Conservation (phyloP, 2,797 vertebrate genomes). For the Dallia pectoralis region DNA sequence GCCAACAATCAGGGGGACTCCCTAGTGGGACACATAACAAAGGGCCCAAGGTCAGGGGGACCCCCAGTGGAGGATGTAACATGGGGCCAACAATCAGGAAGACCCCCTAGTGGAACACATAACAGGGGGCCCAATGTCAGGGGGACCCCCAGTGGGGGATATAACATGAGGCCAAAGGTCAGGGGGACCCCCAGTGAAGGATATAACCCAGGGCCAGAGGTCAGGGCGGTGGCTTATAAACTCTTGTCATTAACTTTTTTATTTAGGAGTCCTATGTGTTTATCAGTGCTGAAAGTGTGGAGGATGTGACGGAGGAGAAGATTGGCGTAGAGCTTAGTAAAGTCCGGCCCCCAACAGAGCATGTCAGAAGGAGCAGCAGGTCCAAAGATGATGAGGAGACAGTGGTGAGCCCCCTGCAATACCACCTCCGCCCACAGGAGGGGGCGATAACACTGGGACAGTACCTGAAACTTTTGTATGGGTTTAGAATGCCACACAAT, state of each 20-base stretch:
- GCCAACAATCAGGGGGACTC: too few relatives aligned
- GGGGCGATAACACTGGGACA: not conserved
- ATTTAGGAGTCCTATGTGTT: conserved; percentile 79
- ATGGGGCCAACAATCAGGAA: too few relatives aligned
- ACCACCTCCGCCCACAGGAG: not conserved
- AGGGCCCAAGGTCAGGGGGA: too few relatives aligned
- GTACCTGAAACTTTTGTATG: not conserved
- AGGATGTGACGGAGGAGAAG: conserved; percentile 79
- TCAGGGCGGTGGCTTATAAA: too few relatives aligned
- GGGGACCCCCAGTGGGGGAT: too few relatives aligned
- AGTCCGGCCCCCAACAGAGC: conserved; percentile 56
- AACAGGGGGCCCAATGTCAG: too few relatives aligned
- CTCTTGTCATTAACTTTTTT: conserved; percentile 23
- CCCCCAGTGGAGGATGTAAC: too few relatives aligned
- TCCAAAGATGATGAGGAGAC: conserved; percentile 71
- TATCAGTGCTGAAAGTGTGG: conserved; percentile 68
- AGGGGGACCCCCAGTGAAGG: too few relatives aligned
- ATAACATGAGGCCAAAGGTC: too few relatives aligned
- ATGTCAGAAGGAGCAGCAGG: conserved; percentile 63
- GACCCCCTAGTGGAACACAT: too few relatives aligned
- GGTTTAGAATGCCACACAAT: not conserved
- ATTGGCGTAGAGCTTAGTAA: conserved; percentile 68
- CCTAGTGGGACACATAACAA: too few relatives aligned
- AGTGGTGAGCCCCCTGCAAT: conserved; percentile 62
- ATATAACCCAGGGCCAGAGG: too few relatives aligned